These are phyloP conservation scores for Pteropus rufus DNA, from an alignment of 2,797 vertebrate species.

Conservation along the genomic window DNA sequence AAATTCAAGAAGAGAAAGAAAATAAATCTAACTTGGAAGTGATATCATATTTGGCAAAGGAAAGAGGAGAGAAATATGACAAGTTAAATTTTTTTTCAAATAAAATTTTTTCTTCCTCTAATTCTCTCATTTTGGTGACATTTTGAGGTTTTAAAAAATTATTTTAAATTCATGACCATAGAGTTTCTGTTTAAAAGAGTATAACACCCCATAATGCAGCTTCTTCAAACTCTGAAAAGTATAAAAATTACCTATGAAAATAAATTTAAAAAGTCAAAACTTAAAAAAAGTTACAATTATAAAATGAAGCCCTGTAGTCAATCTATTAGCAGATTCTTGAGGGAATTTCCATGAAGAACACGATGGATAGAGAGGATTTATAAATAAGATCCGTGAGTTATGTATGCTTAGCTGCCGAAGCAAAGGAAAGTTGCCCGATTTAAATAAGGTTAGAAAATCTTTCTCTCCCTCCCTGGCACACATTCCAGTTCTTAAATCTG, in stretches of 20 bases:
- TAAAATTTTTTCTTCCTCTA: not conserved
- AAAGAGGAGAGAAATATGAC: not conserved
- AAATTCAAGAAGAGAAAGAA: not conserved
- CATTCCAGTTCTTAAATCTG: not conserved
- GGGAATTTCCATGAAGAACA: not conserved
- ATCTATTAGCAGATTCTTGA: not conserved
- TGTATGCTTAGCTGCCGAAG: not conserved
- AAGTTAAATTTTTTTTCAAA: slow-evolving; percentile 1
- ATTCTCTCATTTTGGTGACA: not conserved
- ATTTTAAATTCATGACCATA: not conserved
- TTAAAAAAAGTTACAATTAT: not conserved
- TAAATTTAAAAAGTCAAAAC: not conserved
- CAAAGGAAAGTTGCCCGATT: not conserved
- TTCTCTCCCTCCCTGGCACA: not conserved
- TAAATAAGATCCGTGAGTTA: not conserved
- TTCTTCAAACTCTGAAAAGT: not conserved
- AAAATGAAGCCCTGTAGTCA: not conserved
- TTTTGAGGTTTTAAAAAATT: not conserved
- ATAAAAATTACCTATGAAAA: not conserved
- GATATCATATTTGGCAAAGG: not conserved
- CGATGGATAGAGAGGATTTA: not conserved
- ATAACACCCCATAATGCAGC: not conserved
- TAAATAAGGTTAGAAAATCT: not conserved
- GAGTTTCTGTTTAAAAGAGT: not conserved
- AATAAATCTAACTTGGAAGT: not conserved